Base-by-base conservation (phyloP, 2,113 vertebrate species). In the Leptobrachium ailaonicum region DNA sequence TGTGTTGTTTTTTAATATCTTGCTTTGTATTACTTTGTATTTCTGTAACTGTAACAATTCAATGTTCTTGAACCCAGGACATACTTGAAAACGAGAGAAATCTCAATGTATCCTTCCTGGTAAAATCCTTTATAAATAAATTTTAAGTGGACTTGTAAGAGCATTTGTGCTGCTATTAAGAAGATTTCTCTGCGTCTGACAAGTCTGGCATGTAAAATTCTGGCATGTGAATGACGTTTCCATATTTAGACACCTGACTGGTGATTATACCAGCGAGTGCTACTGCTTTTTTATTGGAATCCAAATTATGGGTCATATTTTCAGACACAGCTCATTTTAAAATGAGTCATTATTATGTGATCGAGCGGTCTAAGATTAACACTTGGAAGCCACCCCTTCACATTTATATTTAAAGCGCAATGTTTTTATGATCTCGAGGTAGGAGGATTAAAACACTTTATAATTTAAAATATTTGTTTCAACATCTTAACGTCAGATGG, bases 281-380 rank as follows among this genome's bases (percentile, higher is more conserved):
- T 56, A 54, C 62, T 53, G 69, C 40, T 53, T 62, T 50, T 6
- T 12, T 56, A 70, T 20, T 58, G 41, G 45, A 73, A 44, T 67
- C 6, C 66, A 67, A 80, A 73, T 73, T 73, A 80, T 73, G 47
- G 47, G 71, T 73, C 43, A 13, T 44, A 54, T 40, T 43, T 73
- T 80, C 9, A 12, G 47, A 73, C 71, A 54, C 60, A 58, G 43
- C 45, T n/a, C 73, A 50, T 80, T 58, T 54, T 73, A 66, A 32
- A 80, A 73, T 80, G 77, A 80, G 70, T 73, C 77, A 80, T 67
- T 66, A 54, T 79, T 66, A 54, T 14, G 42, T 79, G 73, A 80
- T 80, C 58, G 53, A 62, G 73, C 60, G 3, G 7, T 73, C 71
- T 71, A 80, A 80, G 66, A 40, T 58, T 72, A 72, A 68, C 14